Conservation (phyloP, 2,797 vertebrate species). For the Lagocephalus sceleratus region DNA sequence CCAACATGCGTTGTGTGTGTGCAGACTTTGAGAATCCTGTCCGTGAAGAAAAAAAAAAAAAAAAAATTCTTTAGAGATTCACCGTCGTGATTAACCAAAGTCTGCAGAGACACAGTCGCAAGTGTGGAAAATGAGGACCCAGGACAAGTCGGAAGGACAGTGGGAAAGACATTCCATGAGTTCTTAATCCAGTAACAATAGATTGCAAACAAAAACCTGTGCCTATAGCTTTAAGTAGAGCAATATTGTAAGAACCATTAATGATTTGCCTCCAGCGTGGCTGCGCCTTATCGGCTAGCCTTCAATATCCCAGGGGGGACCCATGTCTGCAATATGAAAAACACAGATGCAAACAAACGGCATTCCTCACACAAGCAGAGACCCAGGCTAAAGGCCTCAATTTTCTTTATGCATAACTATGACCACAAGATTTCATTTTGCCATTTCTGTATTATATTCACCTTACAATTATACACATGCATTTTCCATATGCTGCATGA, state of each 20-base stretch:
- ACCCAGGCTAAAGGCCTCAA: conserved; percentile 56
- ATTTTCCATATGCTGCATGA: conserved; percentile 8
- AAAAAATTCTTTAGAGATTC: conserved; percentile 1
- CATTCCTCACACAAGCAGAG: conserved; percentile 79
- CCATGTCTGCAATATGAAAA: conserved; percentile 87
- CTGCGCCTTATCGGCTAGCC: conserved; percentile 84
- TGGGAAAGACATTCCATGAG: conserved; percentile 39
- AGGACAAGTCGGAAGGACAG: conserved; percentile 34
- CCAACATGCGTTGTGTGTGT: conserved; percentile 6
- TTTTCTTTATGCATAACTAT: conserved; percentile 40
- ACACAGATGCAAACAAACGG: conserved; percentile 86
- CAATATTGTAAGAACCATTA: conserved; percentile 81
- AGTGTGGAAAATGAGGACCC: conserved; percentile 15
- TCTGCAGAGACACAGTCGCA: conserved; percentile 25
- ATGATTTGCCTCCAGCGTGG: conserved; percentile 84
- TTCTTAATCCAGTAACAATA: conserved; percentile 55
- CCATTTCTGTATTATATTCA: conserved; percentile 16
- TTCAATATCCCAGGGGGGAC: conserved; percentile 85
- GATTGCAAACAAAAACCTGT: conserved; percentile 61
- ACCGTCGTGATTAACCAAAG: conserved; percentile 41
- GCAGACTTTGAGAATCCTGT: conserved; percentile 41
- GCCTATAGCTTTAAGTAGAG: conserved; percentile 79
- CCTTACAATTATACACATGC: conserved; percentile 10
- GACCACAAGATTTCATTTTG: conserved; percentile 24
- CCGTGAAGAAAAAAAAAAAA: conserved; percentile 1